These are phyloP conservation scores for Trissolcus brochymenae DNA, from an alignment of 2,888 invertebrate species.

Conservation along the genomic window DNA sequence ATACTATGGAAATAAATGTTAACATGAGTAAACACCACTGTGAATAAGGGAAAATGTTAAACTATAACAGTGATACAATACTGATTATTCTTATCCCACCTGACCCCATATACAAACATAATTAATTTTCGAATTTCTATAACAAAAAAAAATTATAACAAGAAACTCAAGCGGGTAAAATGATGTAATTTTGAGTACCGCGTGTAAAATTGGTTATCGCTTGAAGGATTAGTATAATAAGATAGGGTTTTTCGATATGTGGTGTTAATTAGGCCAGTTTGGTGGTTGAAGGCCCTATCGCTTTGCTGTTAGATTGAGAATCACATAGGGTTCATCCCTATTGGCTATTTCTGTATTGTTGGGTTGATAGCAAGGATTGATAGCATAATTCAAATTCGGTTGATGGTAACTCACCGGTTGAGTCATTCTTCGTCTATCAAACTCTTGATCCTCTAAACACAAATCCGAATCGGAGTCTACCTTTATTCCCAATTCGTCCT, in stretches of 20 bases:
- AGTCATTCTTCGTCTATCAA: conserved; percentile 70
- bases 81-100: too few relatives aligned
- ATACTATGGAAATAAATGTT: too few relatives aligned
- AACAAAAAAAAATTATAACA: conserved; percentile 2
- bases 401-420: conserved; percentile 77
- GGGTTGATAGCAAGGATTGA: conserved; percentile 75
- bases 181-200: too few relatives aligned
- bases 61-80: too few relatives aligned
- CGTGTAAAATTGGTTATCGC: conserved; percentile 30
- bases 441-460: conserved; percentile 85
- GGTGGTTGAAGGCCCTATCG: conserved; percentile 63
- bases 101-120: too few relatives aligned
- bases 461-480: conserved; percentile 94
- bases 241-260: conserved; percentile 22
- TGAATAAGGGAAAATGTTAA: too few relatives aligned
- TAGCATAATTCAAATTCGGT: conserved; percentile 75
- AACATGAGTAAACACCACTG: too few relatives aligned
- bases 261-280: conserved; percentile 54
- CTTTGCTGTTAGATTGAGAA: conserved; percentile 72
- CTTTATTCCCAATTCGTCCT: conserved; percentile 83
- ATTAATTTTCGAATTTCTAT: too few relatives aligned
- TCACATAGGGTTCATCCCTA: conserved; percentile 74
- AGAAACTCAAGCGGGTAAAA: conserved; percentile 42
- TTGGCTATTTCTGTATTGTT: conserved; percentile 70
- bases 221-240: conserved; percentile 36